Base-by-base conservation (phyloP, 2,113 vertebrate species). In the Columba livia region DNA sequence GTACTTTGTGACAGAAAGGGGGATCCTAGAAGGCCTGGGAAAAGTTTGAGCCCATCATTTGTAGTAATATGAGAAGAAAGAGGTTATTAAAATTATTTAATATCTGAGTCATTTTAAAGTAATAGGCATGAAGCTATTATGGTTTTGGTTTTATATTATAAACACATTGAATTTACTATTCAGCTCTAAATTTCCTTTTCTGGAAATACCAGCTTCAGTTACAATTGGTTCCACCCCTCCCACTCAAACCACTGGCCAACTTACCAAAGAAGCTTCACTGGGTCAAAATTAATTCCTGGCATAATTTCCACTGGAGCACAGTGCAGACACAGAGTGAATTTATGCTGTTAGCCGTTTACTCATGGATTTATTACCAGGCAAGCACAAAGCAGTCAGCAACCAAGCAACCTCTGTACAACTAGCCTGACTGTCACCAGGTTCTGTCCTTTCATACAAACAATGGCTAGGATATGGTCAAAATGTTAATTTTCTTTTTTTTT, bases 181-280 rank as follows among this genome's bases (percentile, higher is more conserved):
- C 84, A 83, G 66, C 62, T 94, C 87, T 89, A 58, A 77, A 94
- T 85, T 93, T 96, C 93, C 94, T 96, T 94, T 91, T 93, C 93
- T 96, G 93, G 91, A 95, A 97, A 94, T 85, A 92, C 48, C 90
- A 91, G 60, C 83, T 95, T 90, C 98, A 93, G 88, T 96, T 64
- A 90, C 32, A 79, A 85, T 79, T 91, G 50, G 5, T 85, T 93
- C 85, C 91, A 94, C n/a, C 8, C 85, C 87, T 89, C 54, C 54
- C 32, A 89, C 62, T 31, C 86, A 79, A 93, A 69, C 80, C 66
- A 88, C 47, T 47, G 94, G 78, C 57, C 78, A 87, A 6, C 26
- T 89, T 61, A 72, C 66, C 62, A 85, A 73, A 79, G 67, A 44
- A 94, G 50, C 57, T 87, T 80, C 32, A 50, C 50, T 91, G 81